phyloP scores from a whole-genome alignment of 2,113 vertebrate species.

The Oplegnathus fasciatus region DNA sequence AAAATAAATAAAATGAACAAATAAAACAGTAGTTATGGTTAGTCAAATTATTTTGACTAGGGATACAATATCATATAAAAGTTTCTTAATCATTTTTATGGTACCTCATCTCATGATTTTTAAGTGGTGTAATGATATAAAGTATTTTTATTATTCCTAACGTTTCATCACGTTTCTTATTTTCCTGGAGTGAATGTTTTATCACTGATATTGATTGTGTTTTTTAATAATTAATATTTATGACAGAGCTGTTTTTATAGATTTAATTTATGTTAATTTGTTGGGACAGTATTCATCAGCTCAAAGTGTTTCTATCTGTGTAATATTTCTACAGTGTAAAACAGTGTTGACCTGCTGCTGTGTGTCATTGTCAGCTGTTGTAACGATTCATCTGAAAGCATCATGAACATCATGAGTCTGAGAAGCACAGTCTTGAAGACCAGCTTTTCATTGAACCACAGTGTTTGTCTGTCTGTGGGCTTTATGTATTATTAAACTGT shows the following conservation, averaged over 20 bases:
- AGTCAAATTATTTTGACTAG: not conserved
- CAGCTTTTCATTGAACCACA: not conserved
- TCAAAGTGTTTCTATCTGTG: not conserved
- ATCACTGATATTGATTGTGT: not conserved
- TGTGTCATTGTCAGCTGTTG: not conserved
- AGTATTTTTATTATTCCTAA: not conserved
- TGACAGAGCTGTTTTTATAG: not conserved
- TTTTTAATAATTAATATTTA: not conserved
- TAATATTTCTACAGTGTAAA: slow-evolving; percentile 2
- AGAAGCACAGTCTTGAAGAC: slow-evolving; percentile 4
- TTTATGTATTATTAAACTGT: not conserved
- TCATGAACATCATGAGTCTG: not conserved
- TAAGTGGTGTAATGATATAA: not conserved
- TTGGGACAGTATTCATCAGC: not conserved
- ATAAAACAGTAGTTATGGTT: not conserved
- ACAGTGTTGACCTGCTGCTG: not conserved
- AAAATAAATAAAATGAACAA: not conserved
- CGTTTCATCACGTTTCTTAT: not conserved
- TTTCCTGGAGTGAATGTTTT: slow-evolving; percentile 13
- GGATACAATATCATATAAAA: too few species aligned
- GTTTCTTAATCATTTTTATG: too few species aligned
- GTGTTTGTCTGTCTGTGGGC: not conserved
- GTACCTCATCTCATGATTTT: not conserved
- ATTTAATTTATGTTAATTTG: not conserved
- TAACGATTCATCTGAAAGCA: not conserved